These are phyloP conservation scores for Stigmatopora argus DNA, from an alignment of 2,113 vertebrate species.

Conservation along the genomic window DNA sequence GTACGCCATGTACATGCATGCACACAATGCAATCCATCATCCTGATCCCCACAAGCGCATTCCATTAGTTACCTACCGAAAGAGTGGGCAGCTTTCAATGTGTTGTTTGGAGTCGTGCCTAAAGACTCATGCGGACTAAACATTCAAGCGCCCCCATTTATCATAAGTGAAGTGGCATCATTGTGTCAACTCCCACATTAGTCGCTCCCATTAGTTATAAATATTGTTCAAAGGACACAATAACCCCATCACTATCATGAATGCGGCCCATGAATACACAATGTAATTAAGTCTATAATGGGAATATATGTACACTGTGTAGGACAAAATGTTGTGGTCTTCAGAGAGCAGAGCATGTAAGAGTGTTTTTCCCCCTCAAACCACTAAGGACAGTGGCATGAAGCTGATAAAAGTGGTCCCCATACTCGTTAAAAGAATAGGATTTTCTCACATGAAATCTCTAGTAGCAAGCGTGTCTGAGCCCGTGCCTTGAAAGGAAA, in stretches of 20 bases:
- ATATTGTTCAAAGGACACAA: background rate
- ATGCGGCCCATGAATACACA: conserved; percentile 10
- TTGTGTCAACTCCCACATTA: background rate
- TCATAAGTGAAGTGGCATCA: background rate
- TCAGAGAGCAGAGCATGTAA: conserved; percentile 17
- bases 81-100: background rate
- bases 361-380: no score
- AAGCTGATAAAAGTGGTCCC: no score
- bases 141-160: background rate
- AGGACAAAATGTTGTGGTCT: conserved; percentile 5
- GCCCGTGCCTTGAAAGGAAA: conserved; percentile 22
- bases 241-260: background rate
- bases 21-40: background rate
- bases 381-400: no score
- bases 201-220: background rate
- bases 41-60: background rate
- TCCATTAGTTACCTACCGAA: no score
- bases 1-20: no score
- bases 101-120: background rate
- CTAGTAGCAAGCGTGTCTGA: conserved; percentile 1
- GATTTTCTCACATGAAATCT: conserved; percentile 41
- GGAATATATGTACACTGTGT: no score
- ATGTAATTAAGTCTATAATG: background rate
- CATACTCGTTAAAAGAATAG: conserved; percentile 37
- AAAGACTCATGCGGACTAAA: background rate